phyloP scores from a whole-genome alignment of 2,113 vertebrate genomes.

The Puffinus mauretanicus region DNA sequence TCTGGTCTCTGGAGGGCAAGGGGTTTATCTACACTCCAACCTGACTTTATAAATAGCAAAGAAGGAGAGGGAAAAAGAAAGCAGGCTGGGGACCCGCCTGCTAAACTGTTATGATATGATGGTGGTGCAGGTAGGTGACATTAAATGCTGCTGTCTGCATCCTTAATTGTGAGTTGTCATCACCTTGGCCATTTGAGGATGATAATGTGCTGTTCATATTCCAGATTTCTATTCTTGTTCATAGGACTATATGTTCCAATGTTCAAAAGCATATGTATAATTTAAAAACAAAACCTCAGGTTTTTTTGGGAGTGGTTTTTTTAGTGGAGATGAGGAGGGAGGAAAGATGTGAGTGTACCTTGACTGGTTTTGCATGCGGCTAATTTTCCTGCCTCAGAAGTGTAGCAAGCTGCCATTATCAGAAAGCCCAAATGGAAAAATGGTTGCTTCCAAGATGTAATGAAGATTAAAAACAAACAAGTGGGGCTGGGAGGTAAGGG shows the following conservation, averaged over 20 bases:
- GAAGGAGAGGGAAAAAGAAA: slow-evolving; percentile 47
- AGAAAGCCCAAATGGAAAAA: slow-evolving; percentile 18
- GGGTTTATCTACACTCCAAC: slow-evolving; percentile 58
- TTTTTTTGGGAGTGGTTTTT: neutral
- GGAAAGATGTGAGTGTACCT: neutral
- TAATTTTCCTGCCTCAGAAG: slow-evolving; percentile 4
- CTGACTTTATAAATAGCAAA: slow-evolving; percentile 71
- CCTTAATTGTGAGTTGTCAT: slow-evolving; percentile 68
- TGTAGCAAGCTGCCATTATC: neutral
- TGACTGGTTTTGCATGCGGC: neutral
- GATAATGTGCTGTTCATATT: slow-evolving; percentile 39
- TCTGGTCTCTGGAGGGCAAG: slow-evolving; percentile 49
- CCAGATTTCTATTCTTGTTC: slow-evolving; percentile 23
- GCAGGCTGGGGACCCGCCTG: slow-evolving; percentile 41
- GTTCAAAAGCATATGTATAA: neutral
- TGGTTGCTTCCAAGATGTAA: slow-evolving; percentile 8
- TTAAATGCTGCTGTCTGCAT: slow-evolving; percentile 64
- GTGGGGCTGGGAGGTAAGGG: neutral
- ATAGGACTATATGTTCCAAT: neutral
- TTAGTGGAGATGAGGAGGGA: neutral
- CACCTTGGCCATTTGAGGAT: slow-evolving; percentile 43
- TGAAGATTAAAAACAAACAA: slow-evolving; percentile 46
- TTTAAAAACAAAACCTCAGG: slow-evolving; percentile 4
- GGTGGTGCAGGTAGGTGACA: slow-evolving; percentile 61
- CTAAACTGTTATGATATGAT: slow-evolving; percentile 44